Evolutionary conservation across 2,888 invertebrate species (phyloP), one percentile per base, ranked within the genome.

Genomic region (Pyralis farinalis): DNA sequence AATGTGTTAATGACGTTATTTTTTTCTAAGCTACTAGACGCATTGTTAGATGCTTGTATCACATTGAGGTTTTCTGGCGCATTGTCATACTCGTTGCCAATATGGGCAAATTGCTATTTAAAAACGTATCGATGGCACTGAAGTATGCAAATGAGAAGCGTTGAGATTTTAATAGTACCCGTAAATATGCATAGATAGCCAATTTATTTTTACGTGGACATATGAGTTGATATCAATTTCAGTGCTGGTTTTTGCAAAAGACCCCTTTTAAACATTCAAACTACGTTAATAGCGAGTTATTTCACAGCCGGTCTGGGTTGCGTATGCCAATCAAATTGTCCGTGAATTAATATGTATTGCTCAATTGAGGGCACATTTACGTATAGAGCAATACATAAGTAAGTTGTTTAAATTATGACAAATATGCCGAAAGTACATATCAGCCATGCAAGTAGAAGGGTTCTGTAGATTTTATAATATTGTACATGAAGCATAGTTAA

Each of bases 171-270:
- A 51, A 58, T 53, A 52, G 48, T 46, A 43, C 51, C 46, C 48
- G 53, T 56, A 56, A 55, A 49, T 51, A 47, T 48, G 48, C 43
- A 55, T 51, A 53, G 48, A 54, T 39, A 35, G 45, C 40, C 50
- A 57, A 55, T 55, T 57, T 53, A 49, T 50, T 53, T 58, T 58
- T 55, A 53, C 50, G 49, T 47, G 51, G 46, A 49, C 53, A 4
- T 16, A 54, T 53, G 53, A 50, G 49, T 46, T 57, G 49, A 55
- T 53, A 55, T 55, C 53, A 49, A 55, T 58, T 55, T 55, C 41
- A 33, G 16, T 37, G 47, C 42, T 47, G 44, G 51, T 53, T 54
- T 57, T 57, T 53, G 48, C 51, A 53, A 57, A 57, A 55, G 53
- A 46, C 39, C 43, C 47, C 44, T 47, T 49, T 52, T 48, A 49